These are phyloP conservation scores for Phaethornis superciliosus DNA, from an alignment of 2,113 vertebrate species.

Conservation along the genomic window DNA sequence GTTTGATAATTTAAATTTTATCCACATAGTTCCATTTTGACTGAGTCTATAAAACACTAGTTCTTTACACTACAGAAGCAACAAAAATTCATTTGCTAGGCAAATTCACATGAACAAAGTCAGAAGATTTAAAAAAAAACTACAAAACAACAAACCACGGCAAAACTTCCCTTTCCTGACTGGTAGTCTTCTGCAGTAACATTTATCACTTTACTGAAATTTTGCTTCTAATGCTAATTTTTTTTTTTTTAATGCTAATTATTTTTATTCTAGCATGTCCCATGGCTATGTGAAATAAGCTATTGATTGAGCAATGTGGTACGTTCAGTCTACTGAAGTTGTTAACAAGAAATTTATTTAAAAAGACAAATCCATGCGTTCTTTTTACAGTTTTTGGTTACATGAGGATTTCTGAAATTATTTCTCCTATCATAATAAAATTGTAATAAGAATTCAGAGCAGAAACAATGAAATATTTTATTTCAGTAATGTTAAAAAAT, in stretches of 20 bases:
- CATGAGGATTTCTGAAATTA: not conserved
- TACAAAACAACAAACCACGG: too few species aligned
- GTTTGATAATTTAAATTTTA: not conserved
- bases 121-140: not conserved
- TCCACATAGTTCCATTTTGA: not conserved
- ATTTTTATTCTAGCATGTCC: not conserved
- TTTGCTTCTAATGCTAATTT: not conserved
- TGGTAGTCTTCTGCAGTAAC: not conserved
- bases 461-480: not conserved
- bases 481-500: not conserved
- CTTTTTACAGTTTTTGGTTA: not conserved
- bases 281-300: not conserved
- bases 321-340: not conserved
- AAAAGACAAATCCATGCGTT: not conserved
- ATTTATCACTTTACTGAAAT: not conserved
- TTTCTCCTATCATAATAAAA: not conserved
- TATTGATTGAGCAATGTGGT: not conserved
- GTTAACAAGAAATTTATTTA: not conserved
- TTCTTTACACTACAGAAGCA: not conserved
- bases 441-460: not conserved
- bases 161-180: not conserved
- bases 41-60: not conserved
- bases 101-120: not conserved
- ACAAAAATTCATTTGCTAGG: not conserved
- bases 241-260: not conserved